phyloP scores from a whole-genome alignment of 2,888 invertebrate genomes.

The Drosophila limbata region DNA sequence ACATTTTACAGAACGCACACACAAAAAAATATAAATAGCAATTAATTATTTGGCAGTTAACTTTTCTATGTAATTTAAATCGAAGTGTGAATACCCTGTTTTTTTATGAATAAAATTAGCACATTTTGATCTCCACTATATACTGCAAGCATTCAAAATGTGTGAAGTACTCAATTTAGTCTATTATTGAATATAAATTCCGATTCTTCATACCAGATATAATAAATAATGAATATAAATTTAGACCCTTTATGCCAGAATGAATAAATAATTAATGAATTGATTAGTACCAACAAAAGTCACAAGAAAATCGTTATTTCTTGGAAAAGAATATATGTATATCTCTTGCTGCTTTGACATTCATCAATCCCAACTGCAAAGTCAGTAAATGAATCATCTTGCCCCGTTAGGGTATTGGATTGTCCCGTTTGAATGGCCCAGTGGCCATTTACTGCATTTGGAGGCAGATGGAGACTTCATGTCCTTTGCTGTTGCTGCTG shows the following conservation, averaged over 20 bases:
- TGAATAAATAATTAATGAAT: no score
- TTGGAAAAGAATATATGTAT: background rate
- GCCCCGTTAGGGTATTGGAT: slow-evolving; percentile 34
- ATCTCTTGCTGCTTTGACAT: no score
- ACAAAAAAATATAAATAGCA: slow-evolving; percentile 60
- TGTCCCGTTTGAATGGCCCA: slow-evolving; percentile 35
- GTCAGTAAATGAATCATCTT: background rate
- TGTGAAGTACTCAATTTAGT: no score
- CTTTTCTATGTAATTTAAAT: background rate
- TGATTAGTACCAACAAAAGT: no score
- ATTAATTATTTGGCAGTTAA: slow-evolving; percentile 72
- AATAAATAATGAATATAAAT: no score
- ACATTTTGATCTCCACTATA: no score
- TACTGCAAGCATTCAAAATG: no score
- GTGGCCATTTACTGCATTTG: slow-evolving; percentile 71
- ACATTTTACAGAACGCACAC: slow-evolving; percentile 13
- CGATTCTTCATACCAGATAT: no score
- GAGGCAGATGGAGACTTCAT: slow-evolving; percentile 38
- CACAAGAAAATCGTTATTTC: background rate
- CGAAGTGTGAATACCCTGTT: background rate
- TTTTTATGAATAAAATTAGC: no score
- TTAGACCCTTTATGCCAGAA: no score
- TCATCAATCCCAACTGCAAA: no score
- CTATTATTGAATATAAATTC: no score
- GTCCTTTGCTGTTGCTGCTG: slow-evolving; percentile 45